Base-by-base conservation (phyloP, 2,797 vertebrate genomes). In the Dendrocincla fuliginosa region DNA sequence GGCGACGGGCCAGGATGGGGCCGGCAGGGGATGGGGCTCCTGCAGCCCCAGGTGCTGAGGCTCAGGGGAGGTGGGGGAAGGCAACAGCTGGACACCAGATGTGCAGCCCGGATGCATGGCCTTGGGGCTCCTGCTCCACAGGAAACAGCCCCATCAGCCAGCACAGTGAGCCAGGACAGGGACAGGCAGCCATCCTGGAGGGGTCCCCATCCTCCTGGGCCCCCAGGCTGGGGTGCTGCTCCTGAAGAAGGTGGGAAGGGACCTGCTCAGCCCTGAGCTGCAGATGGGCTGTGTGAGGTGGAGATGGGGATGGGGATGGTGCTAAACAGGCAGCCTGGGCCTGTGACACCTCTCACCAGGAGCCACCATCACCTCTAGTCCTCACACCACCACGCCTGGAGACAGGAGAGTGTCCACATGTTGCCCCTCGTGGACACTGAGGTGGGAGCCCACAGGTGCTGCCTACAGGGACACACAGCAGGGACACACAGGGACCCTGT, bases 11-110 rank as follows among this genome's bases (percentile, higher is more conserved):
- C 61, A 32, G 76, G 80, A 85, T 39, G 5, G 11, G 73, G 65
- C 75, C 7, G 6, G 46, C 5, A 16, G 50, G 52, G 57, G 37
- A 33, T 13, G 5, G 2, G 55, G 63, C 3, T 2, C 33, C 64
- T 7, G 0, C 52, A 53, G 75, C 42, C 61, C 61, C 57, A 89
- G 81, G 89, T 93, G 94, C 16, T 0, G 50, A 39, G 61, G 37
- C 85, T 78, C 82, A 25, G 28, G 60, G 73, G 30, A 46, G 23
- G 16, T 2, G 32, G 22, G 41, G 67, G 89, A 81, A 33, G 5
- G 6, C 74, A 63, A 49, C 92, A 96, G 91, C 94, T 94, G 95
- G 55, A 60, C 1, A 5, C 94, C 94, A 95, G 95, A 95, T 95
- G 95, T 93, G 91, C 84, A 73, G 76, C 55, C 50, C 42, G 16